Conservation (phyloP, 2,113 vertebrate genomes). For the Seriola aureovittata region DNA sequence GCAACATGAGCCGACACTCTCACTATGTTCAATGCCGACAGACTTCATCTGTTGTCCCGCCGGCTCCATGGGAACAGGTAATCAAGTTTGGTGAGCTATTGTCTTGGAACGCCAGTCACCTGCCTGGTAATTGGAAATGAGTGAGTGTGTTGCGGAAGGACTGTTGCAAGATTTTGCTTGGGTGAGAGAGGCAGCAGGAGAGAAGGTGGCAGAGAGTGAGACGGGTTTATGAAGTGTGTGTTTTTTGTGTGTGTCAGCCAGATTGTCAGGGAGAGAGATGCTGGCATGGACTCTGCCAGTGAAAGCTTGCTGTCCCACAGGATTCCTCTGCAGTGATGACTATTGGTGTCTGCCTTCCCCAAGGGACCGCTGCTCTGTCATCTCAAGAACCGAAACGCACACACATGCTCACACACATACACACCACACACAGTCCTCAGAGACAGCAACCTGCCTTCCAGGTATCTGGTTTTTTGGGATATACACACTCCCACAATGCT, state of each 20-base stretch:
- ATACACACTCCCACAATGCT: slow-evolving; percentile 32
- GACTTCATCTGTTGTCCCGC: slow-evolving; percentile 72
- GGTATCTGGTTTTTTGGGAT: slow-evolving; percentile 31
- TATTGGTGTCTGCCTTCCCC: slow-evolving; percentile 61
- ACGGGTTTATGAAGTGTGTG: slow-evolving; percentile 37
- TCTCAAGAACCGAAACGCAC: slow-evolving; percentile 33
- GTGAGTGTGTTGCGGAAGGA: slow-evolving; percentile 70
- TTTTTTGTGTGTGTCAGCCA: slow-evolving; percentile 43
- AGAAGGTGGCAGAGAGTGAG: slow-evolving; percentile 28
- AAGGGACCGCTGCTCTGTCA: slow-evolving; percentile 52
- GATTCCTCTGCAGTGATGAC: slow-evolving; percentile 63
- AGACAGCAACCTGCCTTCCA: slow-evolving; percentile 33
- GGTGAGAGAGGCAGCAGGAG: slow-evolving; percentile 38
- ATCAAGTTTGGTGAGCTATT: slow-evolving; percentile 78
- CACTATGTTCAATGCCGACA: slow-evolving; percentile 42
- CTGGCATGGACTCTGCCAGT: slow-evolving; percentile 25
- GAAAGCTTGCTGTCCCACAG: slow-evolving; percentile 55
- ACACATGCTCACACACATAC: slow-evolving; percentile 22
- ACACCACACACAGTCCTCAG: slow-evolving; percentile 28
- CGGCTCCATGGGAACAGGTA: slow-evolving; percentile 74
- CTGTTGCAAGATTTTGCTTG: slow-evolving; percentile 39
- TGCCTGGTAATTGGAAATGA: slow-evolving; percentile 78
- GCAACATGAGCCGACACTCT: slow-evolving; percentile 54
- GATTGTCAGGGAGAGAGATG: slow-evolving; percentile 51
- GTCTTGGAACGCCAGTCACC: slow-evolving; percentile 71